A percentile compares a stretch with the other conserved stretches of the same genome.
Conservation (phyloP, 2,113 vertebrate species). For the Phyllostomus hastatus region DNA sequence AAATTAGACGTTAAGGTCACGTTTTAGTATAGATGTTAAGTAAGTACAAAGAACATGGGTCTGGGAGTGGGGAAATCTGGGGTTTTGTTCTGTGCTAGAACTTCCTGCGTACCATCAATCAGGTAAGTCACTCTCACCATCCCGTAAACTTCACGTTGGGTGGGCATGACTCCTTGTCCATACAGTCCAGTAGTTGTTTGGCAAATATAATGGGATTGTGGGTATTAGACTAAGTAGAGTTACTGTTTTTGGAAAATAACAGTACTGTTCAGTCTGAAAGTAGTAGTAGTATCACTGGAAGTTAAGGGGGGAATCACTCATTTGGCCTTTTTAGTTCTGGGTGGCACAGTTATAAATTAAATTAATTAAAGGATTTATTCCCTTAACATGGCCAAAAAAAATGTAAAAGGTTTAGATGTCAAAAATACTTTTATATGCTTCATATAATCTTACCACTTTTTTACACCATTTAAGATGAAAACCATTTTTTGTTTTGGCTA, state of each 20-base stretch:
- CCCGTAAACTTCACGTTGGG: not conserved
- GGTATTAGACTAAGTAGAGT: not conserved
- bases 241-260: not conserved
- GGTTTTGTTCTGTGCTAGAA: not conserved
- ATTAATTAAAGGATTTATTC: not conserved
- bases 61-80: not conserved
- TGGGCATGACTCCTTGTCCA: not conserved
- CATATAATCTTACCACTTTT: not conserved
- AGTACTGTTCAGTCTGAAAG: not conserved
- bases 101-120: not conserved
- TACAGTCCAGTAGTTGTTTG: not conserved
- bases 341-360: not conserved
- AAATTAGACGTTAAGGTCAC: not conserved
- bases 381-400: not conserved
- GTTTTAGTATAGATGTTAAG: constrained; percentile 8
- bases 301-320: not conserved
- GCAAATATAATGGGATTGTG: not conserved
- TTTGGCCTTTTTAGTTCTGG: not conserved
- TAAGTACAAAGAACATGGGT: not conserved
- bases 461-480: constrained; percentile 11
- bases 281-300: not conserved
- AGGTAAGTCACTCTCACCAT: not conserved
- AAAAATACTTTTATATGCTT: not conserved
- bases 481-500: constrained; percentile 15
- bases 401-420: not conserved